Base-by-base conservation (phyloP, 2,888 invertebrate species). In the Lamproptera curius region DNA sequence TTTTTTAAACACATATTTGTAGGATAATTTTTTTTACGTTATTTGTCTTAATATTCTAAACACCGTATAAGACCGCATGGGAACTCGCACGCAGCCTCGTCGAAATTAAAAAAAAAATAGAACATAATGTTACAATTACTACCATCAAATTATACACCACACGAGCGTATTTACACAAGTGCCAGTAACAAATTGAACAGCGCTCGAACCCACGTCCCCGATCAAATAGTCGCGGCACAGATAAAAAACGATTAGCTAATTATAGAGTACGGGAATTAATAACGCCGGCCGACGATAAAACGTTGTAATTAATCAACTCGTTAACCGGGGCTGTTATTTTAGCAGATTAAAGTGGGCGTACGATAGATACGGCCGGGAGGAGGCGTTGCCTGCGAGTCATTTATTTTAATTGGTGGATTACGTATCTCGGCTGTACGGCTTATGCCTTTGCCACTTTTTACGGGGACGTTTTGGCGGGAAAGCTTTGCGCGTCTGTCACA, bases 321-420 rank as follows among this genome's bases (percentile, higher is more conserved):
- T 55, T 53, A 46, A 44, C 20, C 50, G 58, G 76, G 73, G 73
- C 68, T 75, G 71, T 75, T 72, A 71, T 78, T 76, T 74, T 67
- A 67, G 61, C 61, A 63, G 67, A 73, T 73, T 67, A 67, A 58
- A 62, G 62, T 62, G 64, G 76, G 76, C 73, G 74, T 72, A 47
- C 56, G 59, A 64, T 64, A 64, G 64, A 58, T 62, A 61, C 55
- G 57, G 67, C 71, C 74, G 63, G 65, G 55, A 63, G 67, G 65
- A 65, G 67, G 65, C 65, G 61, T 60, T 62, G 51, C 62, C 44
- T 13, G 11, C 69, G 61, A 73, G 73, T 73, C 74, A 67, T 72
- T 70, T 66, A 68, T 73, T 77, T 72, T 79, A 80, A 80, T 78
- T 76, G 72, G 68, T 72, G 71, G 67, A 70, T 41, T 26, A 40